Conservation (phyloP, 2,113 vertebrate species). For the Chrysochloris asiatica region DNA sequence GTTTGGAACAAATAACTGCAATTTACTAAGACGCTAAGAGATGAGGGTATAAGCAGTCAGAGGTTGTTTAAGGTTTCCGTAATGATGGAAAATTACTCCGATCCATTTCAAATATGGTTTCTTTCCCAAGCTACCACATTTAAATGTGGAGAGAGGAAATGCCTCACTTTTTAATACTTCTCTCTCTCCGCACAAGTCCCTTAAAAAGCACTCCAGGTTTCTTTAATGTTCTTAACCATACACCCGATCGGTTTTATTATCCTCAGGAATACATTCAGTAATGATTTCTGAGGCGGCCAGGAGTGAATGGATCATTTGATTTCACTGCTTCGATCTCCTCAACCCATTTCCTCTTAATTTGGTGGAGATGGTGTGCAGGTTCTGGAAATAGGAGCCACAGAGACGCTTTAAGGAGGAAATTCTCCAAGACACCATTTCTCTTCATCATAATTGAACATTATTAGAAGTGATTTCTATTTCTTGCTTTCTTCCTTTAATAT, state of each 20-base stretch:
- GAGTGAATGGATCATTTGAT: conserved; percentile 66
- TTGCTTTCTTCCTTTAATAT: neutral
- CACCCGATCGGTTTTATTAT: conserved; percentile 71
- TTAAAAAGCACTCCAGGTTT: conserved; percentile 62
- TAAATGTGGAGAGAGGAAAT: conserved; percentile 71
- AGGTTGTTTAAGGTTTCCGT: conserved; percentile 84
- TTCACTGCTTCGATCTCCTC: conserved; percentile 48
- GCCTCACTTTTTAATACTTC: conserved; percentile 63
- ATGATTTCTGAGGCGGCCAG: neutral
- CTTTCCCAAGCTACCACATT: conserved; percentile 71
- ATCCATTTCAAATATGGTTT: conserved; percentile 74
- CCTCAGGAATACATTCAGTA: conserved; percentile 8
- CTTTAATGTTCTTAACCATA: conserved; percentile 42
- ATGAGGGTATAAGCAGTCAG: conserved; percentile 78
- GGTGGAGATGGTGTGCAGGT: neutral
- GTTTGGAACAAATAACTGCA: conserved; percentile 87
- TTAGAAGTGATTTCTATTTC: neutral
- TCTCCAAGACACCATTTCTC: neutral
- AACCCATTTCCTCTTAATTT: conserved; percentile 69
- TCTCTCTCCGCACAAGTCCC: conserved; percentile 52
- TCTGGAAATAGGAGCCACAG: conserved; percentile 23
- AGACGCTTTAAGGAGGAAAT: neutral
- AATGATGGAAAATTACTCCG: conserved; percentile 84
- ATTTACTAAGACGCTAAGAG: conserved; percentile 82
- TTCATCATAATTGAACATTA: neutral